Evolutionary conservation across 2,888 invertebrate genomes (phyloP).

Genomic region (Holacanthella duospinosa): DNA sequence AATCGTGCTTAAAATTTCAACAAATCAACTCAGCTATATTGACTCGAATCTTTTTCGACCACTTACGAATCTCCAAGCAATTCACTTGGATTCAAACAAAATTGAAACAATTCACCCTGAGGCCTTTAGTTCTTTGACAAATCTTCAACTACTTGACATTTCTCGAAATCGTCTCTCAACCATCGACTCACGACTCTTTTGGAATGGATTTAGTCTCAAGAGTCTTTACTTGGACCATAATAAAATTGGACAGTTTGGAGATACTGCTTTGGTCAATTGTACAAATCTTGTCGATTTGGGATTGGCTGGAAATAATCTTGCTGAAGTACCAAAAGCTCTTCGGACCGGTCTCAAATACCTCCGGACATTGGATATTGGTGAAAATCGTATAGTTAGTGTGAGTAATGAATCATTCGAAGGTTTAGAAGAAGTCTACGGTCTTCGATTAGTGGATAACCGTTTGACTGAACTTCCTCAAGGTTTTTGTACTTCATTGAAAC

Average conservation of each 20-base stretch:
- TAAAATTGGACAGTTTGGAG: constrained; percentile 63
- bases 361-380: constrained; percentile 79
- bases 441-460: constrained; percentile 79
- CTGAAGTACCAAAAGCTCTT: constrained; percentile 53
- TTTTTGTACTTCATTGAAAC: constrained; percentile 76
- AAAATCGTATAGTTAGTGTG: constrained; percentile 76
- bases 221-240: constrained; percentile 78
- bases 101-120: constrained; percentile 78
- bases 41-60: constrained; percentile 77
- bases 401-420: constrained; percentile 62
- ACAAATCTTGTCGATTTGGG: constrained; percentile 69
- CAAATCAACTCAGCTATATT: constrained; percentile 71
- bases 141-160: constrained; percentile 76
- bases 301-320: constrained; percentile 72
- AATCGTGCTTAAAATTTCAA: constrained; percentile 64
- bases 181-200: constrained; percentile 52
- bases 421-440: constrained; percentile 71
- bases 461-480: constrained; percentile 67
- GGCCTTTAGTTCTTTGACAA: constrained; percentile 76
- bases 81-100: constrained; percentile 74
- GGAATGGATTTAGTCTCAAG: constrained; percentile 70
- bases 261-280: constrained; percentile 61
- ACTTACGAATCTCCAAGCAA: constrained; percentile 70
- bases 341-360: constrained; percentile 53
- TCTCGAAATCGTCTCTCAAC: constrained; percentile 76